These are phyloP conservation scores for Drosophila willistoni DNA, from an alignment of 1,140 invertebrate genomes.

Conservation along the genomic window DNA sequence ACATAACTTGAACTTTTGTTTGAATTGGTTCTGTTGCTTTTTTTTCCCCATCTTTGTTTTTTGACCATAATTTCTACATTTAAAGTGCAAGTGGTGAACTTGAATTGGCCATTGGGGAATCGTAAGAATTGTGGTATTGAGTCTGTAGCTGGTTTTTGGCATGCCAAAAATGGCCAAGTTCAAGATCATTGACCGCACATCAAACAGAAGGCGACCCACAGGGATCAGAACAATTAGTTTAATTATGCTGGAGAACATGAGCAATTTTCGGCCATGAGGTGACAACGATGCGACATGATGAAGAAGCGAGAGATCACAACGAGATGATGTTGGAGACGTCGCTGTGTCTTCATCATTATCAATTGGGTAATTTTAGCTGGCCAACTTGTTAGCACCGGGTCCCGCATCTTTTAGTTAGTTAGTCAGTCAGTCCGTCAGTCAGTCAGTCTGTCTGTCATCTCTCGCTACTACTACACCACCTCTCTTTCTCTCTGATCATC, in stretches of 20 bases:
- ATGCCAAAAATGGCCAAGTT: slow-evolving; percentile 17
- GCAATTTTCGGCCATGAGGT: slow-evolving; percentile 72
- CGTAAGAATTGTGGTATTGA: slow-evolving; percentile 3
- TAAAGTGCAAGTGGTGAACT: slow-evolving; percentile 76
- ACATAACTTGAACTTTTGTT: slow-evolving; percentile 57
- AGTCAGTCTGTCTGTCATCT: not conserved
- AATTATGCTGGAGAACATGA: slow-evolving; percentile 68
- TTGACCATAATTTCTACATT: slow-evolving; percentile 66
- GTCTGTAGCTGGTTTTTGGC: slow-evolving; percentile 5
- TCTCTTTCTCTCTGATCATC: not conserved
- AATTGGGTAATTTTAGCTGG: slow-evolving; percentile 75
- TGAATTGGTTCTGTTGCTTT: not conserved
- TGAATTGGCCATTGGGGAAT: slow-evolving; percentile 74
- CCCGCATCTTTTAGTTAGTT: slow-evolving; percentile 51
- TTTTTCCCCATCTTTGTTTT: not conserved
- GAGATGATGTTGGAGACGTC: too few relatives aligned
- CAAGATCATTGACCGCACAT: slow-evolving; percentile 72
- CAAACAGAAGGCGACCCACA: slow-evolving; percentile 51
- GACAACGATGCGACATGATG: slow-evolving; percentile 80
- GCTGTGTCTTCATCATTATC: slow-evolving; percentile 37
- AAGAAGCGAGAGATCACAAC: slow-evolving; percentile 42
- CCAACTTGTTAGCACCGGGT: slow-evolving; percentile 76
- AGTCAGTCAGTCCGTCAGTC: not conserved
- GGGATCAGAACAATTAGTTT: slow-evolving; percentile 73
- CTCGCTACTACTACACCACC: not conserved